A percentile compares a stretch with the other conserved stretches of the same genome.
These are phyloP conservation scores for Protobothrops mucrosquamatus DNA, from an alignment of 2,113 vertebrate species.

Conservation along the genomic window DNA sequence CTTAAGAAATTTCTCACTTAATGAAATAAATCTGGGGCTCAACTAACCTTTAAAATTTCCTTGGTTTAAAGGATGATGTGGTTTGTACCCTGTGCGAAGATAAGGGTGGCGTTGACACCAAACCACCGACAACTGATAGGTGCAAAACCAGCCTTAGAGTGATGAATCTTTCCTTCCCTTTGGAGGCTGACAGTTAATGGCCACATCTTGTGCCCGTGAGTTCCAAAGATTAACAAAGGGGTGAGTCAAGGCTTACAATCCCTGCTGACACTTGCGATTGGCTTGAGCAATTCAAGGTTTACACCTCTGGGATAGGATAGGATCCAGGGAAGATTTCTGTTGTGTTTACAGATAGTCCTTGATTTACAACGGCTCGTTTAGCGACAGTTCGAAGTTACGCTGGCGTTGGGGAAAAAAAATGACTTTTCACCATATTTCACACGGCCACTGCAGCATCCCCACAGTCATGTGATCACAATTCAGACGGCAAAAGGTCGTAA, in stretches of 20 bases:
- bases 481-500: too few relatives aligned
- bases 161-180: not conserved
- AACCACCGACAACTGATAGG: not conserved
- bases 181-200: not conserved
- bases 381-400: not conserved
- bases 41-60: not conserved
- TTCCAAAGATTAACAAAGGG: not conserved
- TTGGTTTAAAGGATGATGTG: not conserved
- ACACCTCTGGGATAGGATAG: not conserved
- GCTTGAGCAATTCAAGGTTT: not conserved
- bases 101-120: not conserved
- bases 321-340: not conserved
- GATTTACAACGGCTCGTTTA: not conserved
- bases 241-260: not conserved
- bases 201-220: not conserved
- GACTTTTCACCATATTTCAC: not conserved
- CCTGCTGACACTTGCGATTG: not conserved
- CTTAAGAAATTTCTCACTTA: not conserved
- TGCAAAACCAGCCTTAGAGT: not conserved
- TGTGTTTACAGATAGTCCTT: not conserved
- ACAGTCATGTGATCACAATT: too few relatives aligned
- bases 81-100: not conserved
- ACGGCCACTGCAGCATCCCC: not conserved
- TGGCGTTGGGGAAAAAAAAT: fast-evolving
- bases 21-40: too few relatives aligned